Evolutionary conservation across 2,888 invertebrate species (phyloP), one percentile per base, ranked within the genome.

Genomic region (Eilema griseolum): DNA sequence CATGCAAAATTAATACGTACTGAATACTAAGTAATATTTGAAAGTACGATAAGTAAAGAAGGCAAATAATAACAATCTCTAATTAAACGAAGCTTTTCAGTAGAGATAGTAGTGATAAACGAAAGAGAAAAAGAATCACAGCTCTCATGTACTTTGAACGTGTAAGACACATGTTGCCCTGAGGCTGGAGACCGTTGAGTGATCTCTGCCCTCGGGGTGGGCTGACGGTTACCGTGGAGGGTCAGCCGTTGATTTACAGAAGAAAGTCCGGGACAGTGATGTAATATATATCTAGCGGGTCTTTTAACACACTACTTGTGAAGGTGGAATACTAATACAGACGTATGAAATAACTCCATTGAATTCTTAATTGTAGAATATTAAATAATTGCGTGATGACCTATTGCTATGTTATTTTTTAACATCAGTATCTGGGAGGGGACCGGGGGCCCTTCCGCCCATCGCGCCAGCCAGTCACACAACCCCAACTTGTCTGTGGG

Each of bases 21-120:
- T 28, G 52, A 52, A 52, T 52, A n/a, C 52, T 52, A n/a, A 52
- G 52, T 52, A n/a, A 52, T 52, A 52, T 52, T n/a, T 52, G 52
- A n/a, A 46, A 46, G 52, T 10, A n/a, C 10, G n/a, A 52, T 52
- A 52, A 52, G 52, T n/a, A 52, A n/a, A n/a, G 52, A 52, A n/a
- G 10, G 3, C 1, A 52, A 52, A 52, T n/a, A 46, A 46, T 26
- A 26, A 5, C 26, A 59, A 24, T 26, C 26, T 0, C 12, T 37
- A 12, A 1, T 3, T 4, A 41, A 41, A 8, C 10, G 4, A 16
- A 41, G 4, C 16, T 59, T 14, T 59, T 3, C 11, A 24, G 2
- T 57, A 24, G 41, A 57, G 23, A n/a, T n/a, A n/a, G n/a, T n/a
- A n/a, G 24, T 59, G 59, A 26, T 24, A 59, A 24, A 59, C 3